Evolutionary conservation across 2,797 vertebrate species (phyloP).

Genomic region (Cheirogaleus major): DNA sequence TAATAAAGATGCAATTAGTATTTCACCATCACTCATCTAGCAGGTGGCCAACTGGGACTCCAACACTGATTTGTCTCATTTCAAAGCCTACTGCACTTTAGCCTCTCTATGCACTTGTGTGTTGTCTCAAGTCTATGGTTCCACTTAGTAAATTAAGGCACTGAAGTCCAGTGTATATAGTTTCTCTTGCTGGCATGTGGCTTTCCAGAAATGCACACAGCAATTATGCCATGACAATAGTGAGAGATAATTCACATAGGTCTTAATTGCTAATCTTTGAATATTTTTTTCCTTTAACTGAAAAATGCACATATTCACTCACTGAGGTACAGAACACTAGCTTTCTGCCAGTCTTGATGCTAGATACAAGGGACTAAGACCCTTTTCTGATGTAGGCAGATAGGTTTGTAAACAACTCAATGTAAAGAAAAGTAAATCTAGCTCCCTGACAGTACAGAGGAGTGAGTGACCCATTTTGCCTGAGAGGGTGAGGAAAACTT

Average conservation of each 20-base stretch:
- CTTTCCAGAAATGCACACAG: constrained; percentile 21
- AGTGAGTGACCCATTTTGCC: constrained; percentile 41
- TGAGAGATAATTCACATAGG: background rate
- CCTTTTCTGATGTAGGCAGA: background rate
- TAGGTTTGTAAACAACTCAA: constrained; percentile 47
- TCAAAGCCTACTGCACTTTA: background rate
- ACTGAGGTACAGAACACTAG: background rate
- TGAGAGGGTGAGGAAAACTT: constrained; percentile 9
- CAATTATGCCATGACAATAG: background rate
- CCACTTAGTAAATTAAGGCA: constrained; percentile 1
- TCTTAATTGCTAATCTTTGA: background rate
- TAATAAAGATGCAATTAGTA: background rate
- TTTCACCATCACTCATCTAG: background rate
- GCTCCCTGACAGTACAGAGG: background rate
- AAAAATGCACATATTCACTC: background rate
- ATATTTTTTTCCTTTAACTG: background rate
- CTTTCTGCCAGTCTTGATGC: background rate
- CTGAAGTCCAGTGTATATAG: background rate
- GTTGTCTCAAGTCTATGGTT: background rate
- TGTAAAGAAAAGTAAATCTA: background rate
- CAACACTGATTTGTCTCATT: background rate
- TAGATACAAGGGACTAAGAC: background rate
- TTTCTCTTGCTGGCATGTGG: background rate
- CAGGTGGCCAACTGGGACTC: background rate
- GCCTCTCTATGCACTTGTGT: background rate